Conservation (phyloP, 2,888 invertebrate genomes). For the Polymixis lichenea region DNA sequence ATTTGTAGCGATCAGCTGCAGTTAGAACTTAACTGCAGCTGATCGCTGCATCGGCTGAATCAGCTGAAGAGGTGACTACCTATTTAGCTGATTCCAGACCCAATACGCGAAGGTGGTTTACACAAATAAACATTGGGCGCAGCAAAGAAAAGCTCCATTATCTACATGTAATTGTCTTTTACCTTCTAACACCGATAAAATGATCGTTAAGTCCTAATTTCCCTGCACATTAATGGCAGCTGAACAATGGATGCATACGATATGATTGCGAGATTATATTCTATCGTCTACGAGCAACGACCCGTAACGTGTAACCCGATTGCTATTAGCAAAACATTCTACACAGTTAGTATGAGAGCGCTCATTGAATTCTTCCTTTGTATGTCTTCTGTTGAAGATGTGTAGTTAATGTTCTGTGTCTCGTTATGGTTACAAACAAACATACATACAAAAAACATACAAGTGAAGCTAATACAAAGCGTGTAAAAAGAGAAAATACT, state of each 20-base stretch:
- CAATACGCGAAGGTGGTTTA: neutral
- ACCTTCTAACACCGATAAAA: neutral
- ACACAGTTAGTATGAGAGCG: neutral
- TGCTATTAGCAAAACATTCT: neutral
- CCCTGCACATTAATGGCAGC: constrained; percentile 38
- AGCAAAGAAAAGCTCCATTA: neutral
- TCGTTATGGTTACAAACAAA: too few species aligned
- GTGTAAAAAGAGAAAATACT: too few species aligned
- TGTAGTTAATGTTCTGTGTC: too few species aligned
- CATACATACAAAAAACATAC: too few species aligned
- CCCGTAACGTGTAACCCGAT: constrained; percentile 31
- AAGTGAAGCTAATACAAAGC: too few species aligned
- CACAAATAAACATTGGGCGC: neutral
- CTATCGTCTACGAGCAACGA: constrained; percentile 29
- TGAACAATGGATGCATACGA: constrained; percentile 42
- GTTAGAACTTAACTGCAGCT: too few species aligned
- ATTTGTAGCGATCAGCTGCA: neutral
- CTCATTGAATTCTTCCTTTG: constrained; percentile 6
- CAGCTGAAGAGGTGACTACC: too few species aligned
- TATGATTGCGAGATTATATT: constrained; percentile 41
- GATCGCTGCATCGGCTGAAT: too few species aligned
- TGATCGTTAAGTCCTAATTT: constrained; percentile 29
- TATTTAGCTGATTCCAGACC: neutral
- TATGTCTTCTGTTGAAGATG: neutral
- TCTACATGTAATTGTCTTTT: neutral